A percentile compares a stretch with the other conserved stretches of the same genome.
phyloP scores from a whole-genome alignment of 2,113 vertebrate species.

The Emberiza fucata region DNA sequence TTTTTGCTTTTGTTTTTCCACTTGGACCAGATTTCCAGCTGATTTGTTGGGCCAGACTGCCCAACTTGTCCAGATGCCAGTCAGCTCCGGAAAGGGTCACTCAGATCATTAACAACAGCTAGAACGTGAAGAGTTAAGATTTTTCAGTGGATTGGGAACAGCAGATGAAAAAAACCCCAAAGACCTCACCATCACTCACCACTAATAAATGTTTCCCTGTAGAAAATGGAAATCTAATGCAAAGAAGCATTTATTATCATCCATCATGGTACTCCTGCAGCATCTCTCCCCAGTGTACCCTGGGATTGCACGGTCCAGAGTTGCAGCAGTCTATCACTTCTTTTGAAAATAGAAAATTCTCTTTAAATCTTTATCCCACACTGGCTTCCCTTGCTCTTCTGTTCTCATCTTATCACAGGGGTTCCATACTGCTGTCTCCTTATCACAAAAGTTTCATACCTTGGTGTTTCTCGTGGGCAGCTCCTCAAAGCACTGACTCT shows the following conservation, averaged over 20 bases:
- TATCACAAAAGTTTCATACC: too few species aligned
- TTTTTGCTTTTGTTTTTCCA: not conserved
- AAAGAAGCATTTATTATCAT: constrained; percentile 11
- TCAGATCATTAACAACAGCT: not conserved
- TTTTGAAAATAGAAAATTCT: not conserved
- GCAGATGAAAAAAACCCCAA: not conserved
- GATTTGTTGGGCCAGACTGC: not conserved
- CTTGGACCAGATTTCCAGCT: not conserved
- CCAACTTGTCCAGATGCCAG: not conserved
- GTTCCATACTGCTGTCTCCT: too few species aligned
- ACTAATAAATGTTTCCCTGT: not conserved
- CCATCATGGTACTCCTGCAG: not conserved
- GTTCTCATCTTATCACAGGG: too few species aligned
- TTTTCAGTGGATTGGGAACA: not conserved
- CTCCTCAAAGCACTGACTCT: too few species aligned
- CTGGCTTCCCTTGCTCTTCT: not conserved
- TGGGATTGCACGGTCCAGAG: not conserved
- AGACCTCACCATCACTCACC: not conserved
- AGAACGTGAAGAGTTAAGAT: not conserved
- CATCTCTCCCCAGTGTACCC: not conserved
- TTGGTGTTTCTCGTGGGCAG: too few species aligned
- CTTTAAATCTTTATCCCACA: not conserved
- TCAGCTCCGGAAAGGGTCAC: not conserved
- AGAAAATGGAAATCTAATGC: not conserved
- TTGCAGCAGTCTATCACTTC: not conserved